A percentile compares a stretch with the other conserved stretches of the same genome.
phyloP scores from a whole-genome alignment of 1,140 invertebrate species.

The Psilanteris sp. region DNA sequence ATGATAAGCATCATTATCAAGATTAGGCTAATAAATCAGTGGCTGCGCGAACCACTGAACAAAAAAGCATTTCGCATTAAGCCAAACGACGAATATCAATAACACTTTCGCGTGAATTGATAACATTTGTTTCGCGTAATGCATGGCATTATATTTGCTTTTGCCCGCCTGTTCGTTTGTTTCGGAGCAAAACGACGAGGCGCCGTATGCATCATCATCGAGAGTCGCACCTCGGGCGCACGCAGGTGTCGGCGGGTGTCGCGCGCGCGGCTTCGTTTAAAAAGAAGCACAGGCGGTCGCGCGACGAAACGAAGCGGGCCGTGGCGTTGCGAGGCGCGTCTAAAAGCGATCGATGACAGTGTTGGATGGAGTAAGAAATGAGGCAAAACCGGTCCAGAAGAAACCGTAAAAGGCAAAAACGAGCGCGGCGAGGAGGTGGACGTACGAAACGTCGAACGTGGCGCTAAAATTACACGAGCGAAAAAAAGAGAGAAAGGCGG shows the following conservation, averaged over 20 bases:
- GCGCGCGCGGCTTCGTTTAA: no score
- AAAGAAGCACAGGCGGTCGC: constrained; percentile 39
- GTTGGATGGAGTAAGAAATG: constrained; percentile 31
- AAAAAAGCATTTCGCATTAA: no score
- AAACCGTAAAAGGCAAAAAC: constrained; percentile 26
- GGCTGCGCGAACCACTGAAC: no score
- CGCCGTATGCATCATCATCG: constrained; percentile 27
- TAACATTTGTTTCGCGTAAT: no score
- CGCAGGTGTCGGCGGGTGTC: no score
- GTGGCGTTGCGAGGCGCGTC: constrained; percentile 42
- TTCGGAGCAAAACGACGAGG: no score
- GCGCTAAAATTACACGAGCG: constrained; percentile 55
- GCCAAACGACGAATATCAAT: no score
- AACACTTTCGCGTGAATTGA: no score
- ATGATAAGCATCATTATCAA: no score
- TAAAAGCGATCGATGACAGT: constrained; percentile 53
- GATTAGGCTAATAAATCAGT: no score
- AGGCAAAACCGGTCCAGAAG: constrained; percentile 16
- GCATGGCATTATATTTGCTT: no score
- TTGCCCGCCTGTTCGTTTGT: no score
- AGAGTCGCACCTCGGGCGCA: neutral
- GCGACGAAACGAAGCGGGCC: constrained; percentile 34
- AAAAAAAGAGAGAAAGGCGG: constrained; percentile 27
- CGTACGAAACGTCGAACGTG: constrained; percentile 39
- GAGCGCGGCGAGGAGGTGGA: constrained; percentile 6